Evolutionary conservation across 2,888 invertebrate species (phyloP).

Genomic region (Drosophila lutescens): DNA sequence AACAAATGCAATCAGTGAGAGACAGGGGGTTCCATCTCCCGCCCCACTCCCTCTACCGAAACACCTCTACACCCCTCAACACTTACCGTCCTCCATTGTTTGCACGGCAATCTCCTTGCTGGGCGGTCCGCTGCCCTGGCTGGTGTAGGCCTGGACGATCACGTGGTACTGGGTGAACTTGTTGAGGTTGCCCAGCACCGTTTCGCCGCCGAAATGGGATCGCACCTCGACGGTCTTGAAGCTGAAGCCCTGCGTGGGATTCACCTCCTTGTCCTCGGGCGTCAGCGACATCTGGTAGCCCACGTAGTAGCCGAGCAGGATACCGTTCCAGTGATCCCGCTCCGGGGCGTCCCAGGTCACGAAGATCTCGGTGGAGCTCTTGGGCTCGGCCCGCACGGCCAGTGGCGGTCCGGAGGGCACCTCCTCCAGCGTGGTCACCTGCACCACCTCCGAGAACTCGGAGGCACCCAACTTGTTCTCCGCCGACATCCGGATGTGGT

Average conservation of each 20-base stretch:
- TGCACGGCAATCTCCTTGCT: conserved; percentile 91
- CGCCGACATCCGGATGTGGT: conserved; percentile 94
- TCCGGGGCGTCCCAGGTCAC: conserved; percentile 95
- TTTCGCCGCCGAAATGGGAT: conserved; percentile 89
- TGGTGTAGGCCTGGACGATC: conserved; percentile 94
- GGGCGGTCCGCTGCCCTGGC: conserved; percentile 93
- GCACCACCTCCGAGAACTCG: conserved; percentile 93
- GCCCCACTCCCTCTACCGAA: background rate
- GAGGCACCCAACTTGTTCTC: conserved; percentile 95
- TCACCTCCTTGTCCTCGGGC: conserved; percentile 84
- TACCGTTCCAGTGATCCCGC: conserved; percentile 94
- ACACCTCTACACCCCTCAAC: background rate
- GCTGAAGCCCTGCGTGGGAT: conserved; percentile 87
- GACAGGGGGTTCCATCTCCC: conserved; percentile 23
- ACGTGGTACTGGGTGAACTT: conserved; percentile 93
- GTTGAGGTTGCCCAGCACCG: conserved; percentile 88
- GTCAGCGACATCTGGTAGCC: conserved; percentile 89
- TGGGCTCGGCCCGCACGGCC: conserved; percentile 92
- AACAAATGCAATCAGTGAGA: conserved; percentile 76
- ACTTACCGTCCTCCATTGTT: conserved; percentile 92
- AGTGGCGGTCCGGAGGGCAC: conserved; percentile 92
- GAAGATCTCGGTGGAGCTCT: conserved; percentile 93
- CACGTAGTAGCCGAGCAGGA: conserved; percentile 93
- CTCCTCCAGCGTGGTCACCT: conserved; percentile 94
- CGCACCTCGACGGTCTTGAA: conserved; percentile 91